Percentiles rank a stretch among this genome's conserved stretches.
Conservation (phyloP, 2,888 invertebrate species). For the Netelia virgata region DNA sequence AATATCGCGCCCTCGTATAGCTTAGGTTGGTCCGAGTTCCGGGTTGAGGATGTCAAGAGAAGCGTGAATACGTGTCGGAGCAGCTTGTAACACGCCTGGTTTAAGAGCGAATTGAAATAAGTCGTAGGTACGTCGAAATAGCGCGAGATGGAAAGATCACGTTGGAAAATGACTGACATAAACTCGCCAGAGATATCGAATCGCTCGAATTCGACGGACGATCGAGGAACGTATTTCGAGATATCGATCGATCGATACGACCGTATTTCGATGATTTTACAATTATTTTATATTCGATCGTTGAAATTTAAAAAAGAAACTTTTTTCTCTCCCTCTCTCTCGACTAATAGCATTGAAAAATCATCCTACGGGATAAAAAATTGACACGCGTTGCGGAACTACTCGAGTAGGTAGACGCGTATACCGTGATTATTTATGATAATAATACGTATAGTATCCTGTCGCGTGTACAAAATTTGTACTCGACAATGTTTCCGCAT, state of each 20-base stretch:
- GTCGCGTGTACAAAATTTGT: not conserved
- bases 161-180: conserved; percentile 14
- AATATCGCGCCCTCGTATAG: not conserved
- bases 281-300: not conserved
- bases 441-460: not conserved
- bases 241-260: too few species aligned
- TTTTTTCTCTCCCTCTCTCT: too few species aligned
- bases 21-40: not conserved
- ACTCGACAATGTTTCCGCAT: not conserved
- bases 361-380: too few species aligned
- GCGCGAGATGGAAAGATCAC: not conserved
- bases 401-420: not conserved
- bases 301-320: too few species aligned
- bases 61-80: not conserved
- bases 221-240: too few species aligned
- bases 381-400: too few species aligned
- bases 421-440: not conserved
- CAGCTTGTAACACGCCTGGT: conserved; percentile 9
- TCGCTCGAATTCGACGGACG: not conserved
- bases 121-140: conserved; percentile 1
- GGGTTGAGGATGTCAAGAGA: not conserved
- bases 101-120: conserved; percentile 13
- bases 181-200: conserved; percentile 8
- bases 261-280: not conserved
- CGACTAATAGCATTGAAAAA: too few species aligned